A percentile compares a stretch with the other conserved stretches of the same genome.
These are phyloP conservation scores for Camponotus fellah DNA, from an alignment of 2,888 invertebrate genomes.

Conservation along the genomic window DNA sequence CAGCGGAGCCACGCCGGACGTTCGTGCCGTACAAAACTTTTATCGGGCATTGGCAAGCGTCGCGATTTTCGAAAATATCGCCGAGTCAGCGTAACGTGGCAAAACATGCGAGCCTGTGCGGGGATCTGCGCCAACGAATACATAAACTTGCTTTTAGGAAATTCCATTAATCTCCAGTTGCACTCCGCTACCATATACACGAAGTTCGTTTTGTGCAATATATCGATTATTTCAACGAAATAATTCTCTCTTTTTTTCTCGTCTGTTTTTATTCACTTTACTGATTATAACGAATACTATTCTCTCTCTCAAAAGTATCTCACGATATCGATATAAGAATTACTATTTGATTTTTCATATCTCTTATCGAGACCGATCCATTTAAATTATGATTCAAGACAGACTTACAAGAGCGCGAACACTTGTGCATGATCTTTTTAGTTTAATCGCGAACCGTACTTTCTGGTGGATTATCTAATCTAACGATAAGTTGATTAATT, in stretches of 20 bases:
- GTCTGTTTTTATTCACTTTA: not conserved
- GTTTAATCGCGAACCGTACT: not conserved
- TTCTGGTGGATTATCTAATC: conserved; percentile 19
- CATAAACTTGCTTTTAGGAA: conserved; percentile 57
- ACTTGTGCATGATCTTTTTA: conserved; percentile 7
- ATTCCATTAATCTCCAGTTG: conserved; percentile 56
- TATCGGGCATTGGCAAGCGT: conserved; percentile 51
- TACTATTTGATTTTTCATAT: not conserved
- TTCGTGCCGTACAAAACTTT: conserved; percentile 51
- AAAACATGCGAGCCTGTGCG: conserved; percentile 38
- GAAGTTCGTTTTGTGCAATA: conserved; percentile 44
- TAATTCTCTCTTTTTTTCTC: conserved; percentile 12
- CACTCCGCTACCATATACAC: conserved; percentile 28
- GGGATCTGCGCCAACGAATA: conserved; percentile 51
- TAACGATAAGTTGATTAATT: conserved; percentile 6
- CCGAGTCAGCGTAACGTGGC: conserved; percentile 50
- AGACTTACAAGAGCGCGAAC: conserved; percentile 19
- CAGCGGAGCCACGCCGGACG: conserved; percentile 23
- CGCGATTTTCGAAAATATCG: conserved; percentile 57
- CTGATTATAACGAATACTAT: not conserved
- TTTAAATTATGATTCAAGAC: conserved; percentile 23
- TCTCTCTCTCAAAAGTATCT: not conserved
- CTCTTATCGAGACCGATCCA: not conserved
- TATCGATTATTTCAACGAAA: conserved; percentile 25
- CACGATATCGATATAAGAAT: not conserved